Evolutionary conservation across 2,113 vertebrate species (phyloP).

Genomic region (Chrysemys picta): DNA sequence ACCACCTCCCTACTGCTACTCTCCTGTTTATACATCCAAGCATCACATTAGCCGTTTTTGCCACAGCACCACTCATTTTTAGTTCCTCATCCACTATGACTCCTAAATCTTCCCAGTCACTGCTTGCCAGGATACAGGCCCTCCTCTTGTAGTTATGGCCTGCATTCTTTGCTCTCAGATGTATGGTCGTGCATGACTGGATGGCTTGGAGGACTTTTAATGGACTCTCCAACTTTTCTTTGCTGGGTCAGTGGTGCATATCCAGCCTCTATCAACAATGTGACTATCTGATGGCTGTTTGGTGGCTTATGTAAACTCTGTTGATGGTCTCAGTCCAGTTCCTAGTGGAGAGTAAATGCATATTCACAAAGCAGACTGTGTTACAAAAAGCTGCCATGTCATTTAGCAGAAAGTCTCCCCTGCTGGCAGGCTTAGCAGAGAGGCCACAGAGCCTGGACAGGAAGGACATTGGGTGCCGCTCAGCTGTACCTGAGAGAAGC

Average conservation of each 20-base stretch:
- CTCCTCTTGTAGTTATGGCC: fast-evolving
- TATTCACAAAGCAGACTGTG: slow-evolving; percentile 50
- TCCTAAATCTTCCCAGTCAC: too few relatives aligned
- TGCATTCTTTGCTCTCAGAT: fast-evolving
- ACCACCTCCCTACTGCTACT: not conserved
- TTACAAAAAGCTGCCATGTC: slow-evolving; percentile 49
- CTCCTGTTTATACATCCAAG: not conserved
- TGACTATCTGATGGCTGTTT: slow-evolving; percentile 34
- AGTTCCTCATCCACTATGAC: not conserved
- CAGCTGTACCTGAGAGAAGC: slow-evolving; percentile 1
- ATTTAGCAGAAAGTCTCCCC: slow-evolving; percentile 54
- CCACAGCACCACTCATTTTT: not conserved
- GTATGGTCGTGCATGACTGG: not conserved
- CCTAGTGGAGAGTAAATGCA: slow-evolving; percentile 42
- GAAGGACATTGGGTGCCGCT: slow-evolving; percentile 14
- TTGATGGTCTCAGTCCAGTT: not conserved
- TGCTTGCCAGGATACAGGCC: not conserved
- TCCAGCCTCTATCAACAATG: slow-evolving; percentile 41
- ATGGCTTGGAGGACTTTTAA: not conserved
- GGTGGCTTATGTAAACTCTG: slow-evolving; percentile 12
- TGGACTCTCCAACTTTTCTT: slow-evolving; percentile 20
- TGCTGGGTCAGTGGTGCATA: not conserved
- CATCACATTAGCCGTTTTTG: not conserved
- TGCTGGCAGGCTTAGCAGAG: slow-evolving; percentile 45
- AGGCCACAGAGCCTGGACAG: slow-evolving; percentile 22